Percentiles rank a stretch among this genome's conserved stretches.
These are phyloP conservation scores for Trichomalopsis sarcophagae DNA, from an alignment of 1,140 invertebrate genomes.

Conservation along the genomic window DNA sequence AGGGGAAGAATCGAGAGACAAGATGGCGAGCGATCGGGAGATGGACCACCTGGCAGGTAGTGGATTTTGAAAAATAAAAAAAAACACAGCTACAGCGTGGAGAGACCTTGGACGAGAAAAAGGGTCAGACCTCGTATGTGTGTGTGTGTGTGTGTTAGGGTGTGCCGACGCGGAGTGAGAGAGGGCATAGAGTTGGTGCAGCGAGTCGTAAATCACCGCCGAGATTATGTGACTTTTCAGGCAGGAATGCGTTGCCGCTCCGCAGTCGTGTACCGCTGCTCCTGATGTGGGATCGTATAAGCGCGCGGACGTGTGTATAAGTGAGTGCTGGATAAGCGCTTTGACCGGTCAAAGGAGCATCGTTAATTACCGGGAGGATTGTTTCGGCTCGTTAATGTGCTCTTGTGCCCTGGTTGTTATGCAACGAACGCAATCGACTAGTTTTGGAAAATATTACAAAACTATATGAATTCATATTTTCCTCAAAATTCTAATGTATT, in stretches of 20 bases:
- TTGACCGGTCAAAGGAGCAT: conserved; percentile 22
- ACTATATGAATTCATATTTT: too few species aligned
- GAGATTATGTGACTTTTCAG: conserved; percentile 70
- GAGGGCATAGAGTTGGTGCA: conserved; percentile 44
- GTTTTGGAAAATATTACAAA: too few species aligned
- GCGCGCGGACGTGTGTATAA: not conserved
- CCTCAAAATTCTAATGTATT: not conserved
- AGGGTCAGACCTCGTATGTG: conserved; percentile 57
- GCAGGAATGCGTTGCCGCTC: conserved; percentile 60
- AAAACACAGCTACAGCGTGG: conserved; percentile 49
- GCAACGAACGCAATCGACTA: too few species aligned
- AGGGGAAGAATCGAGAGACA: conserved; percentile 28
- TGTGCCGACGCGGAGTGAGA: not conserved
- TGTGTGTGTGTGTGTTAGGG: conserved; percentile 5
- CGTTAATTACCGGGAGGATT: conserved; percentile 20
- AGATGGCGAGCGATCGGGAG: conserved; percentile 33
- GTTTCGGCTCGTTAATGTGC: not conserved
- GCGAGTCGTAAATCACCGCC: conserved; percentile 65
- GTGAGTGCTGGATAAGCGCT: not conserved
- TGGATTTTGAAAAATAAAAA: conserved; percentile 58
- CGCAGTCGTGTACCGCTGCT: conserved; percentile 36
- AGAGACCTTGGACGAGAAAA: conserved; percentile 63
- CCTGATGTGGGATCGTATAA: not conserved
- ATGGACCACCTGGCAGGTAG: conserved; percentile 66
- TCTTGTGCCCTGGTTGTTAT: not conserved